A percentile compares a stretch with the other conserved stretches of the same genome.
Evolutionary conservation across 2,797 vertebrate species (phyloP).

Genomic region (Botia almorhae): DNA sequence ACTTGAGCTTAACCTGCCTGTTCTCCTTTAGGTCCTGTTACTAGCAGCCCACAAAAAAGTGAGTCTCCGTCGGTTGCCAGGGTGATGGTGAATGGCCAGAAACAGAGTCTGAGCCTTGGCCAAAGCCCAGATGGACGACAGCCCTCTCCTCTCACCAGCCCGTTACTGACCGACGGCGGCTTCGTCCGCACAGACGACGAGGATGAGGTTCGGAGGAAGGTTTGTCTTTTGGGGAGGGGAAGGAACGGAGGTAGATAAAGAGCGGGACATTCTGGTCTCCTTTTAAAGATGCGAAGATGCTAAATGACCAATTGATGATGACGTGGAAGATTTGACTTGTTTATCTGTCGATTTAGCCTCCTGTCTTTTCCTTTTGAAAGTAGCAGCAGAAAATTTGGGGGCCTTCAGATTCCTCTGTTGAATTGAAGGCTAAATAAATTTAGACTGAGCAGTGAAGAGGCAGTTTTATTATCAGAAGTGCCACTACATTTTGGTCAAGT

Average conservation of each 20-base stretch:
- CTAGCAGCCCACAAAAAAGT: slow-evolving; percentile 87
- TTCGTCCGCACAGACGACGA: slow-evolving; percentile 90
- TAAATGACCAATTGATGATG: not conserved
- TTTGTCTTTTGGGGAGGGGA: slow-evolving; percentile 58
- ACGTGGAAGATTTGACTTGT: not conserved
- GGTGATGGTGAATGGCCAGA: slow-evolving; percentile 79
- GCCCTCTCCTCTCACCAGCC: slow-evolving; percentile 91
- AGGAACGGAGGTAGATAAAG: not conserved
- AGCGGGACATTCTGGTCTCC: too few relatives aligned
- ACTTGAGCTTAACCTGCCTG: slow-evolving; percentile 9
- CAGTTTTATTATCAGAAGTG: slow-evolving; percentile 29
- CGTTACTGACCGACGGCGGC: slow-evolving; percentile 87
- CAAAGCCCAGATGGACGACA: slow-evolving; percentile 67
- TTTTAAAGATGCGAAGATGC: not conserved
- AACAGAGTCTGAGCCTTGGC: slow-evolving; percentile 41
- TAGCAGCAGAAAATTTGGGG: not conserved
- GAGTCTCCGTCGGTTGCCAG: slow-evolving; percentile 86
- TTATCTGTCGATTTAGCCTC: not conserved
- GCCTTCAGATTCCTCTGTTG: not conserved
- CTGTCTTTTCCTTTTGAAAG: not conserved
- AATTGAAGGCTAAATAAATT: slow-evolving; percentile 9
- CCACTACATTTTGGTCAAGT: slow-evolving; percentile 17
- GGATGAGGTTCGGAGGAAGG: slow-evolving; percentile 94
- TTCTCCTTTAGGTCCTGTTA: slow-evolving; percentile 78
- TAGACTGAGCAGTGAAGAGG: slow-evolving; percentile 6